These are phyloP conservation scores for Anthoptus insignis DNA, from an alignment of 2,888 invertebrate genomes.

Conservation along the genomic window DNA sequence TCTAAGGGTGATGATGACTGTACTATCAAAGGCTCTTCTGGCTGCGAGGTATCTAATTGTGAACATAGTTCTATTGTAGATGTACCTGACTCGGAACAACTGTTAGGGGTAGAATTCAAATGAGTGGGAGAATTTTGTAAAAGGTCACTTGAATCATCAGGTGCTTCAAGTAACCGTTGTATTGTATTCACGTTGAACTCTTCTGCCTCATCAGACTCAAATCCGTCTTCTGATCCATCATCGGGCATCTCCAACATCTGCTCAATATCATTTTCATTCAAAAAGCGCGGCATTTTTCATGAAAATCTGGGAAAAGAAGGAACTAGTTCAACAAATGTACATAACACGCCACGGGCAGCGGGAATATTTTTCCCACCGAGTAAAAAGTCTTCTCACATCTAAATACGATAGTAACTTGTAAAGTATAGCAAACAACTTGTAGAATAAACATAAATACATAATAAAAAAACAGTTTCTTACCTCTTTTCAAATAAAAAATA, in stretches of 20 bases:
- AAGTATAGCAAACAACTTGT: constrained; percentile 35
- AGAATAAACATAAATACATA: constrained; percentile 40
- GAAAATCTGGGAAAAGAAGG: constrained; percentile 40
- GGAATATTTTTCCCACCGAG: constrained; percentile 43
- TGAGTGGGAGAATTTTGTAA: constrained; percentile 45
- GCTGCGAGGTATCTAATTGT: constrained; percentile 45
- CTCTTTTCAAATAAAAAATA: constrained; percentile 45
- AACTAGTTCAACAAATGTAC: constrained; percentile 41
- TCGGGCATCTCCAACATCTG: constrained; percentile 37
- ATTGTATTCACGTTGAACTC: constrained; percentile 45
- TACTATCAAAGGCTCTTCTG: constrained; percentile 43
- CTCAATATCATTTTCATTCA: constrained; percentile 40
- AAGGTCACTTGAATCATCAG: constrained; percentile 43
- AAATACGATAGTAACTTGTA: constrained; percentile 38
- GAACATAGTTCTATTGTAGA: constrained; percentile 44
- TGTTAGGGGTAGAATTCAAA: constrained; percentile 41
- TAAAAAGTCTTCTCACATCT: constrained; percentile 33
- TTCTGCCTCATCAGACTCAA: constrained; percentile 48
- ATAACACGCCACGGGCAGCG: constrained; percentile 41
- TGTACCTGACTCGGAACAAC: constrained; percentile 43
- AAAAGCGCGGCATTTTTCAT: constrained; percentile 34
- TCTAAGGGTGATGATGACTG: constrained; percentile 43
- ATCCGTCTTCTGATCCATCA: constrained; percentile 46
- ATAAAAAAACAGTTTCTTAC: constrained; percentile 44
- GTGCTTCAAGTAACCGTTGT: constrained; percentile 43